Base-by-base conservation (phyloP, 2,797 vertebrate genomes). In the Muscicapa comitata region DNA sequence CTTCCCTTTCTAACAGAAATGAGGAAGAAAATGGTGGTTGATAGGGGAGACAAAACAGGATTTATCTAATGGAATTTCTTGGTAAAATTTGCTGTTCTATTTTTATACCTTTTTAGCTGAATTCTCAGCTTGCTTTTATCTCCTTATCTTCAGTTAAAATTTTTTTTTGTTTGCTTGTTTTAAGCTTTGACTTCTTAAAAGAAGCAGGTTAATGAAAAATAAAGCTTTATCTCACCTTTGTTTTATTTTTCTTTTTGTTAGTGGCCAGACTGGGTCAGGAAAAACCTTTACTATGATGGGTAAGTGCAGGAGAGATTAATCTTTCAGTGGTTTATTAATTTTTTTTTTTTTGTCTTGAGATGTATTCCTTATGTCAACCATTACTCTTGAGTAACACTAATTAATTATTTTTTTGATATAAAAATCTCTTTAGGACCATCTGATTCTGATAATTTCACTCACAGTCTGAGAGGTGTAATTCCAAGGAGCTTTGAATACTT, bases 281-380 rank as follows among this genome's bases (percentile, higher is more conserved):
- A 99, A 99, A 97, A 99, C 99, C 2, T 99, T 99, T 94, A 99
- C 99, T 26, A 99, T 99, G 99, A 98, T 99, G 96, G 99, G 99
- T 99, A 95, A 98, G 99, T 95, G 55, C 21, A 50, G 5, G 8
- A 77, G 11, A 35, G 26, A 31, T 87, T 85, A 43, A 47, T 66
- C 26, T 65, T 72, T 42, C 26, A 51, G 21, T 45, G 10, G 1
- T 58, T 83, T 75, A 28, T 43, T 45, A 45, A 45, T 48, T 16
- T 35, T 43, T 58, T 28, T 65, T 72, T 73, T 70, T 75, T 79
- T 71, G 5, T 59, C 50, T 63, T 73, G 38, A 81, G 17, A 84
- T n/a, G 9, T 59, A 37, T 79, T 73, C 26, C 8, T 73, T 29
- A 38, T 24, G 17, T 59, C 66, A 77, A 11, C 29, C 0, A 1